A percentile compares a stretch with the other conserved stretches of the same genome.
Conservation (phyloP, 1,140 invertebrate genomes). For the Bombus cullumanus region DNA sequence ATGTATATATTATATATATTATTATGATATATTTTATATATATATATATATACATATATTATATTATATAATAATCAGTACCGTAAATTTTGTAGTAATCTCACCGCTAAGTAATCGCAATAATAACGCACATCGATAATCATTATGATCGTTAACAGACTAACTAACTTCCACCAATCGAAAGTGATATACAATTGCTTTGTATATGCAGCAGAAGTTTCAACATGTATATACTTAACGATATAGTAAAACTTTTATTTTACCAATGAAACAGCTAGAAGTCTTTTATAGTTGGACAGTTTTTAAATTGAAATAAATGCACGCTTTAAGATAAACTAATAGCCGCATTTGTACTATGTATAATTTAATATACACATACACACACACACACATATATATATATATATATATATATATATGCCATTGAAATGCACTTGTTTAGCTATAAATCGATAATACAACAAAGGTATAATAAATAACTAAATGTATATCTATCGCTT, state of each 20-base stretch:
- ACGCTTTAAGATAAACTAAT: neutral
- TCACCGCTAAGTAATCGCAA: conserved; percentile 70
- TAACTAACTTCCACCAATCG: conserved; percentile 74
- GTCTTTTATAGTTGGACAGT: conserved; percentile 45
- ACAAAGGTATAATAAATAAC: conserved; percentile 41
- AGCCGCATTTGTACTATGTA: conserved; percentile 14
- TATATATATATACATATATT: conserved; percentile 60
- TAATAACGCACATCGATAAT: conserved; percentile 73
- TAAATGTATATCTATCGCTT: conserved; percentile 36
- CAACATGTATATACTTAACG: conserved; percentile 50
- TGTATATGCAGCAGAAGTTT: conserved; percentile 43
- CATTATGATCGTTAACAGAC: conserved; percentile 70
- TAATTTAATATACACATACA: neutral
- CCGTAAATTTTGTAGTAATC: conserved; percentile 77
- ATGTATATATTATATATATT: neutral
- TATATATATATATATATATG: neutral
- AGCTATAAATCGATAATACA: conserved; percentile 17
- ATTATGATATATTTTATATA: conserved; percentile 68
- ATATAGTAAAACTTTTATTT: conserved; percentile 44
- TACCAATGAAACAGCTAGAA: conserved; percentile 39
- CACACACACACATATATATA: fast-evolving
- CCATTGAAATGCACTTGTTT: conserved; percentile 2
- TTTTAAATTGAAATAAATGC: conserved; percentile 23
- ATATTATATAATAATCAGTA: conserved; percentile 75
- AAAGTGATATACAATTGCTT: conserved; percentile 64